phyloP scores from a whole-genome alignment of 1,140 invertebrate genomes.

The Pseudoatta argentina region DNA sequence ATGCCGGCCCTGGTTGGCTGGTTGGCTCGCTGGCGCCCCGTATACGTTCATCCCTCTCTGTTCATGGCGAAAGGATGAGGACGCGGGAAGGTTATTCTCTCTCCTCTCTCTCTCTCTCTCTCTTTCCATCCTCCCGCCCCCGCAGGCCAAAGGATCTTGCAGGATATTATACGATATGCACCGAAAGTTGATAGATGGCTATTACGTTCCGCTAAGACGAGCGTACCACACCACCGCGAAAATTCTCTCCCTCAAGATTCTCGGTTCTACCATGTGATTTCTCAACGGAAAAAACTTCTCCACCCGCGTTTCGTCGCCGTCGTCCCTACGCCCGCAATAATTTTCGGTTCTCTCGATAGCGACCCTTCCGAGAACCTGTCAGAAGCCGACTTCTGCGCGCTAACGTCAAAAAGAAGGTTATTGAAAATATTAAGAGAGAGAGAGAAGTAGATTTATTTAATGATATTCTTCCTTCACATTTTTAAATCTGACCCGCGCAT shows the following conservation, averaged over 20 bases:
- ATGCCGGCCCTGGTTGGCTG: constrained; percentile 82
- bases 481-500: constrained; percentile 8
- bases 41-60: constrained; percentile 72
- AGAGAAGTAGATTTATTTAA: constrained; percentile 43
- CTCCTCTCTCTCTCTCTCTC: constrained; percentile 16
- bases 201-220: constrained; percentile 81
- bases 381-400: constrained; percentile 35
- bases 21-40: constrained; percentile 67
- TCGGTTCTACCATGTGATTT: constrained; percentile 68
- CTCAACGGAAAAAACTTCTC: constrained; percentile 70
- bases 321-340: constrained; percentile 24
- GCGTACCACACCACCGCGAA: constrained; percentile 61
- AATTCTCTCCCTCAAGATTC: constrained; percentile 59
- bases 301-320: constrained; percentile 43
- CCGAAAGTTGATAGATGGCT: constrained; percentile 81
- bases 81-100: constrained; percentile 30
- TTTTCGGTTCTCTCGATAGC: constrained; percentile 49
- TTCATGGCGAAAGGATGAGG: constrained; percentile 19
- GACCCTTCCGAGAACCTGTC: constrained; percentile 35
- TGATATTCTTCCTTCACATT: constrained; percentile 35
- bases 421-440: constrained; percentile 55
- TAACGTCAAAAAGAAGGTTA: constrained; percentile 38
- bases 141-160: constrained; percentile 77
- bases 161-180: constrained; percentile 84
- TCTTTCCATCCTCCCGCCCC: neutral